Base-by-base conservation (phyloP, 2,797 vertebrate genomes). In the Pangasius krempfi region DNA sequence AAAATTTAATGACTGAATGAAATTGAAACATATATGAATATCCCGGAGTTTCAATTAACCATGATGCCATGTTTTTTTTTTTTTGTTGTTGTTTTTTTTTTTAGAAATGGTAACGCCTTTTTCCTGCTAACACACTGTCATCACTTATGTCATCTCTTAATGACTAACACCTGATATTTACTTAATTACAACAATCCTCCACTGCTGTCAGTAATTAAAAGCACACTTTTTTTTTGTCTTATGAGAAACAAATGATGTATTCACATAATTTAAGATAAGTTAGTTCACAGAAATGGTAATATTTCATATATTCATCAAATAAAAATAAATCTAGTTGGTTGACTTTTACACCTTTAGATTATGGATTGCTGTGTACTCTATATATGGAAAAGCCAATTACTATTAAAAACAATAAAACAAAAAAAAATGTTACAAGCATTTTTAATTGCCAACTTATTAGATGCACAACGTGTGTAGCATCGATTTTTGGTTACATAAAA, bases 161-260 rank as follows among this genome's bases (percentile, higher is more conserved):
- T 33, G 64, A 84, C 82, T 84, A 68, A 70, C 82, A 84, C 82
- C 82, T 33, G 82, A 84, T 84, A 50, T 66, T 94, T 93, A 93
- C 89, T 3, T 81, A 91, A 86, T 93, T 93, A 68, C 82, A 44
- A 50, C 27, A 84, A 66, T 52, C 44, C 82, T 84, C 62, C 3
- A n/a, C 27, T 30, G 60, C 60, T 64, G 37, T 83, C 60, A 83
- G 58, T 83, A 83, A 64, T 47, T 84, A 84, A 84, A 82, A 82
- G 3, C 56, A n/a, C 58, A 60, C 33, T 0, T 22, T 54, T 56
- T 64, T 78, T 52, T n/a, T 79, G 78, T 81, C 22, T n/a, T 62
- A n/a, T n/a, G 81, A 64, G 14, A 83, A 64, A 84, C 9, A 0
- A 68, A 84, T 50, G 16, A 84, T 33, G n/a, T 30, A 68, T 37